These are phyloP conservation scores for Pinna nobilis DNA, from an alignment of 1,140 invertebrate species.

Conservation along the genomic window DNA sequence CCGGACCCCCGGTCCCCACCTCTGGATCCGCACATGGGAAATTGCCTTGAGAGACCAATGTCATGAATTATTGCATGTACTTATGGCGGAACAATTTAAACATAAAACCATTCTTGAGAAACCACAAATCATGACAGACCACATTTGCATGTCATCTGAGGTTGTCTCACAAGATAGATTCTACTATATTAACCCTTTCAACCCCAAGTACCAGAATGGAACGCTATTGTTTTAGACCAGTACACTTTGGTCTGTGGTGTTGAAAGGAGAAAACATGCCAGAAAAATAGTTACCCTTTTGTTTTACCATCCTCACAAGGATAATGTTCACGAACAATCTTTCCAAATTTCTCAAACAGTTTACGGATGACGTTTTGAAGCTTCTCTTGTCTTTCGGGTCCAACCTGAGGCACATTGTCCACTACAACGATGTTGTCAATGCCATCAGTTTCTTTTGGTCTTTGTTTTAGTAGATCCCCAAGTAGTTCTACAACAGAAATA, in stretches of 20 bases:
- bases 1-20: no score
- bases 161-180: no score
- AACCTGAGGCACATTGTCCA: constrained; percentile 97
- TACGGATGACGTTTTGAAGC: constrained; percentile 92
- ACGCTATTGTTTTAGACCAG: background rate
- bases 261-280: background rate
- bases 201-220: no score
- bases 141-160: no score
- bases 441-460: constrained; percentile 96
- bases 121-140: no score
- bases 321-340: constrained; percentile 93
- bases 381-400: constrained; percentile 93
- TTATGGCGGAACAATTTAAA: no score
- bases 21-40: no score
- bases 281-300: constrained; percentile 84
- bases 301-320: constrained; percentile 88
- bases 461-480: constrained; percentile 89
- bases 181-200: no score
- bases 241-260: background rate
- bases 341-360: constrained; percentile 94
- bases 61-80: no score
- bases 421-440: constrained; percentile 95
- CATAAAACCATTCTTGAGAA: no score
- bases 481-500: constrained; percentile 81
- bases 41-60: no score